phyloP scores from a whole-genome alignment of 2,113 vertebrate genomes.

The Plestiodon gilberti region DNA sequence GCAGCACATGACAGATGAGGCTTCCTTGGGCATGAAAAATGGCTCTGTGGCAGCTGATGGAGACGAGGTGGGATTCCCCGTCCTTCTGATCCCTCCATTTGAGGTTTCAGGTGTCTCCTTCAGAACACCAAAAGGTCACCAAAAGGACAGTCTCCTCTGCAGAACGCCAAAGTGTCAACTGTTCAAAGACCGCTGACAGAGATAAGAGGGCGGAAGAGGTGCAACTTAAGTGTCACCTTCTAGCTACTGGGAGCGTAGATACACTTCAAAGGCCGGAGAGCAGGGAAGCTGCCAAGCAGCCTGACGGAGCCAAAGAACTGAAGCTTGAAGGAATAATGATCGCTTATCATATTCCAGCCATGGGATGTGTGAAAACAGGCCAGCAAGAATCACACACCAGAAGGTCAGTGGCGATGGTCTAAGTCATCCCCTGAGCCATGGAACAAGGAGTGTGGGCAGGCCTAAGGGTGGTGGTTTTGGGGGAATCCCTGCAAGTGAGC shows the following conservation, averaged over 20 bases:
- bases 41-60: constrained; percentile 59
- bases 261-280: constrained; percentile 73
- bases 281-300: background rate
- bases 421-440: too few species aligned
- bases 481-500: too few species aligned
- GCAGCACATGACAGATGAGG: constrained; percentile 62
- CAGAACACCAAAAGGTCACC: constrained; percentile 71
- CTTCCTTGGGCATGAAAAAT: constrained; percentile 57
- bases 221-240: constrained; percentile 62
- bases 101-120: constrained; percentile 73
- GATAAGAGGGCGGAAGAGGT: constrained; percentile 72
- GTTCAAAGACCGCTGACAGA: constrained; percentile 71
- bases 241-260: constrained; percentile 52
- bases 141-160: constrained; percentile 62
- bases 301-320: background rate
- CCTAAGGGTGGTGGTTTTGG: too few species aligned
- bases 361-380: background rate
- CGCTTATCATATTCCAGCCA: constrained; percentile 44
- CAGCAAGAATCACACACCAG: background rate
- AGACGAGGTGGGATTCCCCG: constrained; percentile 52
- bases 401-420: background rate
- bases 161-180: constrained; percentile 66
- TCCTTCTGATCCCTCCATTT: constrained; percentile 64
- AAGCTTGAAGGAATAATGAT: constrained; percentile 34
- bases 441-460: too few species aligned